A percentile compares a stretch with the other conserved stretches of the same genome.
Evolutionary conservation across 2,888 invertebrate genomes (phyloP).

Genomic region (Sarcophaga carnaria): DNA sequence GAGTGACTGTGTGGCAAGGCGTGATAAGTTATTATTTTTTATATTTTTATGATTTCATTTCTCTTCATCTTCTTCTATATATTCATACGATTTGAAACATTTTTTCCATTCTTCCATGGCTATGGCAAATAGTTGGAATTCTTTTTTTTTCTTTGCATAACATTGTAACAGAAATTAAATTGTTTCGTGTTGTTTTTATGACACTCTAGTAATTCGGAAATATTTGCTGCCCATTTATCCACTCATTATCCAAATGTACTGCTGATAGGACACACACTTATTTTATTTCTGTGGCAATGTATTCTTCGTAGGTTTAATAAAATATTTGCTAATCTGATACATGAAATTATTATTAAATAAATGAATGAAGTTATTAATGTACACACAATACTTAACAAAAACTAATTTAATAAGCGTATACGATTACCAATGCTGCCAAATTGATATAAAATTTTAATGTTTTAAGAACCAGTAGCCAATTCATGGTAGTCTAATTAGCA

Average conservation of each 20-base stretch:
- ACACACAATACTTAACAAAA: background rate
- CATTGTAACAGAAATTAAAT: slow-evolving; percentile 54
- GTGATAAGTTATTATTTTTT: slow-evolving; percentile 60
- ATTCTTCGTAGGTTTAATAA: slow-evolving; percentile 5
- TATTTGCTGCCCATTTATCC: slow-evolving; percentile 36
- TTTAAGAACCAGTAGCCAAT: background rate
- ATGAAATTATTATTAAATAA: slow-evolving; percentile 30
- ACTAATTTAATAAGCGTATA: background rate
- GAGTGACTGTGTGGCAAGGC: slow-evolving; percentile 56
- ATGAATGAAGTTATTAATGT: background rate
- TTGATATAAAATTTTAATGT: background rate
- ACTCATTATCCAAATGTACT: background rate
- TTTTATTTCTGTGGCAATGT: slow-evolving; percentile 27
- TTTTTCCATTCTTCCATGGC: background rate
- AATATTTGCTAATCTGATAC: slow-evolving; percentile 32
- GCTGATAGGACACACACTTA: background rate
- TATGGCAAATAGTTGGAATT: background rate
- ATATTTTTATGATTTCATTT: slow-evolving; percentile 6
- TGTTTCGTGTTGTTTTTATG: slow-evolving; percentile 54
- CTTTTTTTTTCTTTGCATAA: background rate
- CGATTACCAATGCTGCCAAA: background rate
- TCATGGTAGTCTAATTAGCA: background rate
- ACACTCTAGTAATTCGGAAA: slow-evolving; percentile 44
- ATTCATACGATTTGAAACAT: no score
- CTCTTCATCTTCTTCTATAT: background rate